Evolutionary conservation across 2,113 vertebrate species (phyloP), one percentile per base, ranked within the genome.

Genomic region (Scomber scombrus): DNA sequence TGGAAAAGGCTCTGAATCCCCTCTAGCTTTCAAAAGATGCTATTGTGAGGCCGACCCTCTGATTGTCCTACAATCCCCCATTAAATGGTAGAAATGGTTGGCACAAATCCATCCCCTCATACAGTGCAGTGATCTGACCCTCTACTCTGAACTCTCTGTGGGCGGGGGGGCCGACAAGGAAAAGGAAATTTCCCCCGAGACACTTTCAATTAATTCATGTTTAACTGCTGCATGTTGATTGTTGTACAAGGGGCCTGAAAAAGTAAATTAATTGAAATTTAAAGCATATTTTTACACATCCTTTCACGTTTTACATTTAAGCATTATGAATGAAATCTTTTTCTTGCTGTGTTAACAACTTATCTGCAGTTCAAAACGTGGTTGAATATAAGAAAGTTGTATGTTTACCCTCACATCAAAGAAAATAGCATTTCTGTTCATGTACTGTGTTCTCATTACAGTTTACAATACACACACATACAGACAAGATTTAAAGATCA

Each of bases 171-270:
- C 34, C 6, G 10, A 55, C 69, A 71, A 69, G 56, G 71, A 72
- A 84, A 57, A 54, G 26, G 13, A 51, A 51, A 75, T 82, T 81
- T 80, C 73, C 75, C 71, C 14, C 0, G 43, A 79, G 80, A 75
- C 29, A 47, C 52, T 65, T 72, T 85, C 60, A 77, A 57, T 74
- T 66, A 73, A 81, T 66, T 73, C 21, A 57, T 23, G 50, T 77
- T 71, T 43, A 55, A 80, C 68, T 18, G 61, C 13, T 65, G 21
- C 45, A 71, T 16, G 3, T 43, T 57, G 18, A 55, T 66, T 63
- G 64, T 34, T 80, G 55, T 3, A 68, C 23, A 47, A 9, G 29
- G 19, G 74, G 5, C 52, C 21, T 23, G 18, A 47, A 23, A n/a
- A 19, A 43, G 23, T 23, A 13, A 49, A 26, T 72, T 68, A 34